Evolutionary conservation across 2,113 vertebrate genomes (phyloP), one percentile per base, ranked within the genome.

Genomic region (Bufo gargarizans): DNA sequence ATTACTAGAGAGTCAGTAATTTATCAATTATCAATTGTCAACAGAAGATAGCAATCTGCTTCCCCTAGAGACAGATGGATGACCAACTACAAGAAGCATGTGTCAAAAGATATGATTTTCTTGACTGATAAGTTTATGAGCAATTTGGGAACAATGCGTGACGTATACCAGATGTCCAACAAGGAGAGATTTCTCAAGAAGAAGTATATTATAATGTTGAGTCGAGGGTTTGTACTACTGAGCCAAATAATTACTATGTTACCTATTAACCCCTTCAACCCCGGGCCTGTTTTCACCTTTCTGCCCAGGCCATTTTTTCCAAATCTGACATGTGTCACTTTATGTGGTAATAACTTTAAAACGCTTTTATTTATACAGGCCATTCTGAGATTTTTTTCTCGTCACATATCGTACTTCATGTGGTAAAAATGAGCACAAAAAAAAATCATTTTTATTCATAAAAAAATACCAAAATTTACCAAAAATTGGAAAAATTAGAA

Each of bases 201-300:
- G 77, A 86, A 86, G 78, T 86, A 86, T 77, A 86, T 86, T 5
- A 77, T 77, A 7, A 77, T 86, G 50, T 86, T 47, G n/a, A 86
- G 77, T 12, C 49, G 77, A 2, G 20, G 59, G 50, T 43, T 43
- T 50, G 45, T 43, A 8, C 22, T 67, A 50, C 85, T 86, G 13
- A 86, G 56, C 47, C 56, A 71, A 45, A 86, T 86, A 8, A 86
- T 86, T 1, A 86, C 50, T n/a, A 71, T 17, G 43, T 86, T 86
- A 56, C 85, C 85, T 11, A 77, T 6, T 6, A 86, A n/a, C 33
- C 33, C 33, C 33, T 33, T 33, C 33, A 33, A 33, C 33, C 33
- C 33, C 33, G 33, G 33, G 33, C 33, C 33, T 33, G 33, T 33
- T 33, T 33, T 33, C 33, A 33, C 33, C 33, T 33, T 33, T 1